Percentiles rank a stretch among this genome's conserved stretches.
phyloP scores from a whole-genome alignment of 2,797 vertebrate species.

The Alectoris magna region DNA sequence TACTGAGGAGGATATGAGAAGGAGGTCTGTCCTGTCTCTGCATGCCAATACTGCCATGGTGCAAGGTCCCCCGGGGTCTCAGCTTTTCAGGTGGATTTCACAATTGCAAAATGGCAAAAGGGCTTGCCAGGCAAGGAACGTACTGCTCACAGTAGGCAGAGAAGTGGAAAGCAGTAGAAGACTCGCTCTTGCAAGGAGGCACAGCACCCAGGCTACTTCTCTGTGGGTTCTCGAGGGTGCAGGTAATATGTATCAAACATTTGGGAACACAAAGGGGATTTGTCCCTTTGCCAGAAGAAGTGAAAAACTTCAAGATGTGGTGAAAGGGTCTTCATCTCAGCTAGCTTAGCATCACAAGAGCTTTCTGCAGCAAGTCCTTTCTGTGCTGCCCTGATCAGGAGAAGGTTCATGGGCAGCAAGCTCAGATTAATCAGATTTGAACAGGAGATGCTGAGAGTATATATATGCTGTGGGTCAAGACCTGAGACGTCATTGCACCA shows the following conservation, averaged over 20 bases:
- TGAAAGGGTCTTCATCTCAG: not conserved
- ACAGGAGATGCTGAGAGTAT: not conserved
- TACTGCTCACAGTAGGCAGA: not conserved
- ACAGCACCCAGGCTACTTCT: not conserved
- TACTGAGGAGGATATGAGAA: not conserved
- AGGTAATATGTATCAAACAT: accelerated
- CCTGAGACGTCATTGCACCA: not conserved
- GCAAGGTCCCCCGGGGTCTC: not conserved
- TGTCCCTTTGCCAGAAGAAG: not conserved
- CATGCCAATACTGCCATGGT: not conserved
- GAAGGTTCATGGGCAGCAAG: not conserved
- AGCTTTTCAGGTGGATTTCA: not conserved
- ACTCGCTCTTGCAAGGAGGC: accelerated
- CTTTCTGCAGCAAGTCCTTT: not conserved
- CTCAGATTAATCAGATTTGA: not conserved
- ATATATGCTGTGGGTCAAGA: not conserved
- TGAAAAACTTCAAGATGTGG: not conserved
- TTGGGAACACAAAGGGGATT: not conserved
- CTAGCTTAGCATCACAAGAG: not conserved
- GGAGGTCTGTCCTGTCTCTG: not conserved
- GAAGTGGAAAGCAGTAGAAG: not conserved
- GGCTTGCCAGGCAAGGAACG: not conserved
- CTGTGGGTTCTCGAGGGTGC: not conserved
- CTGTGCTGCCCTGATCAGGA: not conserved
- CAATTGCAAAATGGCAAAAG: not conserved